Evolutionary conservation across 2,113 vertebrate species (phyloP).

Genomic region (Microcebus ravelobensis): DNA sequence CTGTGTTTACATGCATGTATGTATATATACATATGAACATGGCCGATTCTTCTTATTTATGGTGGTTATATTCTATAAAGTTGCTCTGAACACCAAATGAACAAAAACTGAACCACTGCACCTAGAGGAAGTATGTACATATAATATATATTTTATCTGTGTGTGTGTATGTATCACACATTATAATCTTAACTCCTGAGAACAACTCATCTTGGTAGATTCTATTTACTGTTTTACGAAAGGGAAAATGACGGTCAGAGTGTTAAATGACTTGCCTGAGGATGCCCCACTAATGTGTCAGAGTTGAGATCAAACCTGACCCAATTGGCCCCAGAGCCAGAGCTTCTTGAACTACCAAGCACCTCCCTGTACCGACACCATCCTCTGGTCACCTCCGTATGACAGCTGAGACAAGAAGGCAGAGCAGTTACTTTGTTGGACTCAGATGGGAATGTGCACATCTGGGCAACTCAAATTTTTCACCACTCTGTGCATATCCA

Average conservation of each 20-base stretch:
- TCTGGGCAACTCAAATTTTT: background rate
- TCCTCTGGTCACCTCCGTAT: background rate
- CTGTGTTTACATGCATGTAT: background rate
- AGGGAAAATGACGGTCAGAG: background rate
- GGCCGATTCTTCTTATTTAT: background rate
- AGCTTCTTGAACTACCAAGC: background rate
- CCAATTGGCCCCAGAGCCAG: background rate
- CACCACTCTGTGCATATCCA: background rate
- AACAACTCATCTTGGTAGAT: background rate
- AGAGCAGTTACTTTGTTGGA: background rate
- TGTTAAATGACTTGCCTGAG: background rate
- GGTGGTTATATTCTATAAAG: background rate
- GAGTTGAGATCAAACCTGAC: background rate
- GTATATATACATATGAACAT: background rate
- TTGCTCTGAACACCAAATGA: background rate
- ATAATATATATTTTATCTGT: background rate
- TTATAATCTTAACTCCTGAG: background rate
- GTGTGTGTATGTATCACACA: background rate
- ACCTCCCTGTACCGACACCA: rapidly evolving
- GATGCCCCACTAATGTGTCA: background rate
- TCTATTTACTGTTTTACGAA: background rate
- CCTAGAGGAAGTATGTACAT: background rate
- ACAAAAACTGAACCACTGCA: background rate
- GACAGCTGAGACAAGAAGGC: background rate
- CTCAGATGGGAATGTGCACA: rapidly evolving